Percentiles rank a stretch among this genome's conserved stretches.
These are phyloP conservation scores for Phyllotis vaccarum DNA, from an alignment of 2,797 vertebrate genomes.

Conservation along the genomic window DNA sequence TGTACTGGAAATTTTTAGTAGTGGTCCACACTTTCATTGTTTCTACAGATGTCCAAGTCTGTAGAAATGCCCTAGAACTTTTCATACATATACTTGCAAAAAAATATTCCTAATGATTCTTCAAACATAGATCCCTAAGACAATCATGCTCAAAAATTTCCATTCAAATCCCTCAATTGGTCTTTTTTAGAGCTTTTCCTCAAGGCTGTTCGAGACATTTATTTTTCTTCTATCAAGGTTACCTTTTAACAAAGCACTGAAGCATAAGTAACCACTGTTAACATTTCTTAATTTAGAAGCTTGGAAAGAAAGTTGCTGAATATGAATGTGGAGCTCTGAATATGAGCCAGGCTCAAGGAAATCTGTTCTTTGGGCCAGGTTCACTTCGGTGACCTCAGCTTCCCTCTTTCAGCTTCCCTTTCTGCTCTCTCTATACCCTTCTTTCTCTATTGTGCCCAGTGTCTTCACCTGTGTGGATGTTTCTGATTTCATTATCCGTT, in stretches of 20 bases:
- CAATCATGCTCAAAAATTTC: neutral
- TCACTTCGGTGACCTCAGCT: neutral
- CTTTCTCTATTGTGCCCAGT: neutral
- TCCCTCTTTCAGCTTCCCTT: neutral
- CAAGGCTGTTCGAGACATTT: neutral
- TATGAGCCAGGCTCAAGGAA: neutral
- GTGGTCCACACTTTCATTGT: neutral
- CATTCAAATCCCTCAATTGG: neutral
- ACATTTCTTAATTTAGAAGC: conserved; percentile 45
- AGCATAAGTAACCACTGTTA: neutral
- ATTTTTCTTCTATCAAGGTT: conserved; percentile 12
- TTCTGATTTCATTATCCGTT: conserved; percentile 12
- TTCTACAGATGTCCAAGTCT: conserved; percentile 1
- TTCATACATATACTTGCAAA: neutral
- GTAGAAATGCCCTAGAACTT: conserved; percentile 13
- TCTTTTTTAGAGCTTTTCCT: neutral
- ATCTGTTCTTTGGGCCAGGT: neutral
- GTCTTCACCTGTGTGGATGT: neutral
- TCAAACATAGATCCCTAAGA: neutral
- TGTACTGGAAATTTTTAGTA: conserved; percentile 50
- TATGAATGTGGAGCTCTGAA: neutral
- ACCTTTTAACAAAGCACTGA: conserved; percentile 45
- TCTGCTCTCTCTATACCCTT: neutral
- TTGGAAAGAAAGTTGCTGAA: conserved; percentile 21
- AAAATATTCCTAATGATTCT: neutral